phyloP scores from a whole-genome alignment of 1,140 invertebrate species.

The Idris sp. region DNA sequence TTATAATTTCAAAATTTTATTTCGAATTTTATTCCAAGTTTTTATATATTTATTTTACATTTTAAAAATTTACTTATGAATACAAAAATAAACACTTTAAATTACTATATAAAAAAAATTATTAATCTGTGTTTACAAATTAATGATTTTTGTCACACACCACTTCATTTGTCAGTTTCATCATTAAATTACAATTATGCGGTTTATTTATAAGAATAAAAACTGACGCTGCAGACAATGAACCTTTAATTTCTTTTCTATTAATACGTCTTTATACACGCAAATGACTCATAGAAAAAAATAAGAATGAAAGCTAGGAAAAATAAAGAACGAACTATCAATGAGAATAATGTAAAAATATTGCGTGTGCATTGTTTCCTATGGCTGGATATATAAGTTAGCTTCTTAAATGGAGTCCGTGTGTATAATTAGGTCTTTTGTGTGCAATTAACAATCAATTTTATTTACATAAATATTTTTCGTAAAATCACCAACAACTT shows the following conservation, averaged over 20 bases:
- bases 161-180: no score
- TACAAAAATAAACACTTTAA: no score
- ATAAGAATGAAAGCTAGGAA: slow-evolving; percentile 33
- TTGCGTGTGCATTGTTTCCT: slow-evolving; percentile 39
- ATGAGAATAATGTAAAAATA: slow-evolving; percentile 15
- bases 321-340: slow-evolving; percentile 23
- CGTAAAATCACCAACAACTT: no score
- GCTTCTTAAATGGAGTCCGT: slow-evolving; percentile 12
- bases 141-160: no score
- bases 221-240: not conserved
- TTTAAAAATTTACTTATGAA: no score
- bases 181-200: slow-evolving; percentile 19
- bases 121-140: no score
- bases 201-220: slow-evolving; percentile 2
- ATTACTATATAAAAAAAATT: no score
- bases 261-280: slow-evolving; percentile 31
- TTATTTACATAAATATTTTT: not conserved
- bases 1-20: no score
- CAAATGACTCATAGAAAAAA: slow-evolving; percentile 35
- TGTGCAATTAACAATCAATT: slow-evolving; percentile 2
- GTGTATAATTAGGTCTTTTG: slow-evolving; percentile 28
- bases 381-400: slow-evolving; percentile 23
- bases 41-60: no score
- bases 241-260: slow-evolving; percentile 13
- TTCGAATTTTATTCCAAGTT: no score